These are phyloP conservation scores for Anas bahamensis DNA, from an alignment of 2,797 vertebrate genomes.

Conservation along the genomic window DNA sequence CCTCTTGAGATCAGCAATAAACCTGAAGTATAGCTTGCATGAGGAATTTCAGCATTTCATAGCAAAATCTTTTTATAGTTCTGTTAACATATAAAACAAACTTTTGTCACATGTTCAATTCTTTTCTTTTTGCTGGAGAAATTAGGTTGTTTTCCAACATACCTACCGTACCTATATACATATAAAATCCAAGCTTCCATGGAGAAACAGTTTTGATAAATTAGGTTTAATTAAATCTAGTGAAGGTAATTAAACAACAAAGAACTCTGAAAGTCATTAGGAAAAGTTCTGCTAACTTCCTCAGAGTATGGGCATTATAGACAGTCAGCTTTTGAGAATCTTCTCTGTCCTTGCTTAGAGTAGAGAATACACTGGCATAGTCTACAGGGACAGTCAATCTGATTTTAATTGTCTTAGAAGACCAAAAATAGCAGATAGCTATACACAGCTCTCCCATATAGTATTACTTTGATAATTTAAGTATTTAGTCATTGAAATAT, in stretches of 20 bases:
- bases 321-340: neutral
- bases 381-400: accelerated
- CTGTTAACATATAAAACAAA: neutral
- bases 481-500: neutral
- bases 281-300: neutral
- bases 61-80: neutral
- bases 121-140: neutral
- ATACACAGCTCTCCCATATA: neutral
- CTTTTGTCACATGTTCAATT: neutral
- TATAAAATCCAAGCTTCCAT: neutral
- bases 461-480: neutral
- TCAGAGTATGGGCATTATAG: neutral
- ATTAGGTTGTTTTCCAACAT: neutral
- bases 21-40: neutral
- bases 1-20: neutral
- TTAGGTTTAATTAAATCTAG: neutral
- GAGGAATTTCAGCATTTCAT: neutral
- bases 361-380: neutral
- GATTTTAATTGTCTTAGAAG: neutral
- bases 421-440: neutral
- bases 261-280: neutral
- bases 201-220: neutral
- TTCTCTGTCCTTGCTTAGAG: neutral
- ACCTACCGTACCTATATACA: neutral
- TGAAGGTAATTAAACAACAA: neutral